Conservation (phyloP, 30 jellyfish, hydroid and myxozoan genomes). For the Calvadosia cruxmelitensis region DNA sequence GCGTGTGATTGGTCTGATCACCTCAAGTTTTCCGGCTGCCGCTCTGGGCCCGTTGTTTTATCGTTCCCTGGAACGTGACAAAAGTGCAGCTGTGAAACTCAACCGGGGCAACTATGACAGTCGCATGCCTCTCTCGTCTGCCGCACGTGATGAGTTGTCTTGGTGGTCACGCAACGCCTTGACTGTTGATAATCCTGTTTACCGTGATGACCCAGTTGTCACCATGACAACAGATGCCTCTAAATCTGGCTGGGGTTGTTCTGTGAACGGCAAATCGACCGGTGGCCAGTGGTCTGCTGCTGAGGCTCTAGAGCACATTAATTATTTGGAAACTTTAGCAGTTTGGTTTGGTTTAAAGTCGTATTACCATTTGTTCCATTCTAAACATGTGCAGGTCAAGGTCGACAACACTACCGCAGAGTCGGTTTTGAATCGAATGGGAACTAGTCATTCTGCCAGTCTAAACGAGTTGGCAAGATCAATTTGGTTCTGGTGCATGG, state of each 20-base stretch:
- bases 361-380: background rate
- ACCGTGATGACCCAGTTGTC: conserved; percentile 9
- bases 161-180: conserved; percentile 27
- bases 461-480: background rate
- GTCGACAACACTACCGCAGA: conserved; percentile 50
- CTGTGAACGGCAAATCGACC: conserved; percentile 3
- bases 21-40: conserved; percentile 34
- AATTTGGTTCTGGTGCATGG: conserved; percentile 19
- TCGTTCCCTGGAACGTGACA: conserved; percentile 16
- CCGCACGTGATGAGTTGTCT: background rate
- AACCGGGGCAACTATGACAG: conserved; percentile 10
- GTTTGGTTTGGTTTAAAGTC: conserved; percentile 11
- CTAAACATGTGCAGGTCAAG: conserved; percentile 29
- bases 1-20: conserved; percentile 7
- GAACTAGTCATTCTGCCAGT: conserved; percentile 11
- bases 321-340: conserved; percentile 18
- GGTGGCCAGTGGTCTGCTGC: conserved; percentile 41
- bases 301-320: conserved; percentile 21
- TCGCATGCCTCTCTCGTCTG: conserved; percentile 1
- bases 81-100: conserved; percentile 15
- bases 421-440: conserved; percentile 31
- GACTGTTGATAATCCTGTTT: background rate
- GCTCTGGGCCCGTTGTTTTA: conserved; percentile 27
- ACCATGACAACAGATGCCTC: conserved; percentile 49
- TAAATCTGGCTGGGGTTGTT: conserved; percentile 27